phyloP scores from a whole-genome alignment of 2,113 vertebrate genomes.

The Tachysurus fulvidraco region DNA sequence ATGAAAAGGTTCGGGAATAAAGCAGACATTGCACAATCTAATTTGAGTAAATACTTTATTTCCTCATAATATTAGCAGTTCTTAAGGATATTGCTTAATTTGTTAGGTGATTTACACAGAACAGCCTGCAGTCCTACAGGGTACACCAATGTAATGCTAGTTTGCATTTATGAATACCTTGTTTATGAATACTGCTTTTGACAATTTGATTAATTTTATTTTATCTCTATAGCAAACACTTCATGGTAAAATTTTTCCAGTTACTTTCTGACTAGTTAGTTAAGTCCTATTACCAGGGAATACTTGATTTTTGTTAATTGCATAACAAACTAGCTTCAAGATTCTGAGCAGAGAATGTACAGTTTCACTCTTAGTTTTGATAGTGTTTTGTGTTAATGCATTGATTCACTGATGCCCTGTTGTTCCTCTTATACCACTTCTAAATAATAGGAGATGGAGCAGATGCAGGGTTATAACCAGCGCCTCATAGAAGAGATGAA shows the following conservation, averaged over 20 bases:
- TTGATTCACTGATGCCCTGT: not conserved
- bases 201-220: not conserved
- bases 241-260: not conserved
- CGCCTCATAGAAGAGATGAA: constrained; percentile 93
- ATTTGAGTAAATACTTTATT: not conserved
- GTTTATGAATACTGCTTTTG: too few species aligned
- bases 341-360: not conserved
- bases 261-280: too few species aligned
- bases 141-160: not conserved
- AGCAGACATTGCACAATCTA: not conserved
- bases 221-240: not conserved
- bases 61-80: not conserved
- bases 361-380: too few species aligned
- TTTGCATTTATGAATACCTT: not conserved
- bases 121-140: not conserved
- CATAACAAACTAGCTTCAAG: not conserved
- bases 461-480: constrained; percentile 98
- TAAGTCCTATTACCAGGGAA: not conserved
- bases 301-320: not conserved
- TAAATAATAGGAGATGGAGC: constrained; percentile 88
- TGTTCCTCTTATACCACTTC: not conserved
- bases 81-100: not conserved
- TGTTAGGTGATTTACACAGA: not conserved
- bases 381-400: not conserved
- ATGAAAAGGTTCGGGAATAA: constrained; percentile 85